Evolutionary conservation across 1,140 invertebrate species (phyloP), one percentile per base, ranked within the genome.

Genomic region (Phocides pigmalion): DNA sequence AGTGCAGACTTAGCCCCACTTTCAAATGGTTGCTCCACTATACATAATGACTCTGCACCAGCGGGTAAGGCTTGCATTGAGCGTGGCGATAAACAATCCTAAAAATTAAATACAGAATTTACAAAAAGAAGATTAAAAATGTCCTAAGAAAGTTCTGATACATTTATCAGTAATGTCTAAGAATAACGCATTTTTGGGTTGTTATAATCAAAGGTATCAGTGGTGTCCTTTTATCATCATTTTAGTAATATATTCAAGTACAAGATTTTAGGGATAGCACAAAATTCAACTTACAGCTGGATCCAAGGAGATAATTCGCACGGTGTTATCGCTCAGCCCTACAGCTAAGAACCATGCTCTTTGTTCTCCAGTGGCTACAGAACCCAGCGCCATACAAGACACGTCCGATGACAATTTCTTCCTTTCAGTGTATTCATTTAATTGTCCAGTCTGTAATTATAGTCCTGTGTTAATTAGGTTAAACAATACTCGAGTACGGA

Each of bases 1-100:
- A 99, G 93, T 5, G 97, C 91, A 15, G 91, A 89, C 73, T 94
- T 95, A 0, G 93, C 92, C 22, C 93, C 94, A 37, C 94, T 95
- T 94, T 97, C 97, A 67, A 92, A 89, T 12, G 91, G 90, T 67
- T 92, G 90, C 92, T 99, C 98, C 5, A 99, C 97, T 70, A 99
- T 97, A 84, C 98, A 99, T 4, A 99, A 92, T 16, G 98, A 99
- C 90, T 99, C 98, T 0, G 99, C 97, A 22, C 97, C 95, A 3
- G 98, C 97, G 3, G 99, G 99, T n/a, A 99, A 87, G 0, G 97
- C 97, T 92, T 99, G 98, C 96, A 99, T 98, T 66, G 98, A 98
- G 62, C 99, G 93, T 9, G 97, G 97, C 0, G 97, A 95, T 17
- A 99, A 84, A 90, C 98, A 99, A 88, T 99, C 97, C 91, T 92